Conservation (phyloP, 1,140 invertebrate species). For the Tetramorium alpestre region DNA sequence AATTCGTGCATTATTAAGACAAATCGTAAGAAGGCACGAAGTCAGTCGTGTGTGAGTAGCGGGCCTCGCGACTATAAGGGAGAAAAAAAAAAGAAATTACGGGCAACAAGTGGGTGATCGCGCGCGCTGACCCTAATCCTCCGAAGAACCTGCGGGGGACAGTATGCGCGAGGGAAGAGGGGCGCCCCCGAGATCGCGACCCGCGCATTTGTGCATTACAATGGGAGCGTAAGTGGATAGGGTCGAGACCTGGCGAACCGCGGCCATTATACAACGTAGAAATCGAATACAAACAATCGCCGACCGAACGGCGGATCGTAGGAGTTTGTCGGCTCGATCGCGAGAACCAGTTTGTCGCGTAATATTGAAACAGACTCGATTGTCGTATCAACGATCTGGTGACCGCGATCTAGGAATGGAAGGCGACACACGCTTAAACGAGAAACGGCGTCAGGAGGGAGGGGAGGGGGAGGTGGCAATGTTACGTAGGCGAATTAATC, state of each 20-base stretch:
- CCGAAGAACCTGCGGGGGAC: conserved; percentile 11
- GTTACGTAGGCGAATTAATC: conserved; percentile 54
- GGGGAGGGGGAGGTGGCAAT: no score
- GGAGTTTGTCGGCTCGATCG: conserved; percentile 9
- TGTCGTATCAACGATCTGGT: conserved; percentile 7
- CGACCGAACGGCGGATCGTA: conserved; percentile 7
- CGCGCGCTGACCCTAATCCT: conserved; percentile 51
- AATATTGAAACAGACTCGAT: conserved; percentile 51
- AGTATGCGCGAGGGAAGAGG: neutral
- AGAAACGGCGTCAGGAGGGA: neutral
- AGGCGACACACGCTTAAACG: no score
- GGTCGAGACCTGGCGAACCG: conserved; percentile 70
- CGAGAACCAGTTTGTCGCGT: conserved; percentile 49
- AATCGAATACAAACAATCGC: conserved; percentile 58
- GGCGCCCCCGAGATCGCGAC: conserved; percentile 45
- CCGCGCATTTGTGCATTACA: conserved; percentile 61
- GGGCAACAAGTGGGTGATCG: conserved; percentile 64
- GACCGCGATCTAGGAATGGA: conserved; percentile 31
- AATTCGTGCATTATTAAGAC: neutral
- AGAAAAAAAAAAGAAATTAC: conserved; percentile 55
- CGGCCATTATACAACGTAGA: conserved; percentile 68
- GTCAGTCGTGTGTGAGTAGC: neutral
- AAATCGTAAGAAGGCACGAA: conserved; percentile 27
- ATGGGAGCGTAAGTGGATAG: conserved; percentile 64
- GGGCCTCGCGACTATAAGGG: neutral